Evolutionary conservation across 64 coral and sea anemone species (phyloP), one percentile per base, ranked within the genome.

Genomic region (Catalaphyllia jardinei): DNA sequence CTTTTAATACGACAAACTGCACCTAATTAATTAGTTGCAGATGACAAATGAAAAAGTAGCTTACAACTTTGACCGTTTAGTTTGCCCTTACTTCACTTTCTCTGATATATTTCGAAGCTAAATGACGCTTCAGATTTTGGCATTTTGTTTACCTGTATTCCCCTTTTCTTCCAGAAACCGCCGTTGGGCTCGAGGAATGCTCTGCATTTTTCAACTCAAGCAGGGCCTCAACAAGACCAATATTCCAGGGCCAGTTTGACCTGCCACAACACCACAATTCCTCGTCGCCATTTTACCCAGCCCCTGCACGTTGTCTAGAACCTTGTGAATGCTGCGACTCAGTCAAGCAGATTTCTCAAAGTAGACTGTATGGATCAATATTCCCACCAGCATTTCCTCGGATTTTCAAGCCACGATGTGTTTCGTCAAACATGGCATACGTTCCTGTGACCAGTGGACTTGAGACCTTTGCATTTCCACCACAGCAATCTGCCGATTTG

Each of bases 331-430:
- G 25, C 22, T 10, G 25, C 27, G 52, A 57, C 15, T 57, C 54
- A 57, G 10, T 9, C 29, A 80, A 29, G 55, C 20, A 67, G 0
- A 51, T 71, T 1, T 38, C 33, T 22, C 81, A 69, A 71, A 51
- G 11, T 15, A 71, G 20, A 71, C 31, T 51, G 12, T 85, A 71
- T 64, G 22, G 62, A 27, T 63, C 60, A 25, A 25, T 85, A 28
- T 25, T 85, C 8, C 10, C 38, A 25, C 81, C 81, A 8, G 64
- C 60, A 0, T 57, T 15, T 27, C 81, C 81, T n/a, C 62, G 81
- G 30, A 31, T 71, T 85, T 85, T 85, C 31, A 85, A 62, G 7
- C 81, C 81, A 6, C 24, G 65, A 2, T 85, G 81, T 71, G 63
- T 85, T 25, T 71, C 81, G 14, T 46, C 31, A 16, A 67, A 85